Conservation (phyloP, 2,797 vertebrate species). For the Etheostoma perlongum region DNA sequence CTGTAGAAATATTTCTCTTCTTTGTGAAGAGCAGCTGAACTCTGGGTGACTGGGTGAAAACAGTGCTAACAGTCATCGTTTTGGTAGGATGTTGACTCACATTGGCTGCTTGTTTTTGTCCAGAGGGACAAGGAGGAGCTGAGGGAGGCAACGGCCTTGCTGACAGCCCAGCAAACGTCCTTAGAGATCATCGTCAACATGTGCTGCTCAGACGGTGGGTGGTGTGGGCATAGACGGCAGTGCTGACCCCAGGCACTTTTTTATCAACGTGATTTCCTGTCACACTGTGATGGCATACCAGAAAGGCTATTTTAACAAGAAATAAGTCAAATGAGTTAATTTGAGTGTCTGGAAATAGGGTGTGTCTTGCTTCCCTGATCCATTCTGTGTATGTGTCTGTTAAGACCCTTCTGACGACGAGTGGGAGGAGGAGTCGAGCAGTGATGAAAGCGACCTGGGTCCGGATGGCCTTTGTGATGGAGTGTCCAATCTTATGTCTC, state of each 20-base stretch:
- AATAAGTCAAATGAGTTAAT: background rate
- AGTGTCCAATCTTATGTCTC: conserved; percentile 86
- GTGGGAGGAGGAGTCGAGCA: conserved; percentile 96
- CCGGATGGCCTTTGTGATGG: conserved; percentile 87
- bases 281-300: conserved; percentile 50
- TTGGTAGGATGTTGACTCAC: conserved; percentile 64
- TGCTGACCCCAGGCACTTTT: conserved; percentile 55
- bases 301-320: conserved; percentile 17
- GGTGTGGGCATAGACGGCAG: conserved; percentile 55
- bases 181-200: conserved; percentile 98
- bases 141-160: conserved; percentile 89
- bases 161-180: conserved; percentile 96
- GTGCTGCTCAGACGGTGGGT: conserved; percentile 96
- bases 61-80: conserved; percentile 47
- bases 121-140: conserved; percentile 91
- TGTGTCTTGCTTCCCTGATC: conserved; percentile 13
- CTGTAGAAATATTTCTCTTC: conserved; percentile 12
- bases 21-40: conserved; percentile 21
- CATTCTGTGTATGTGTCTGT: background rate
- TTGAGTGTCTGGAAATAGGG: background rate
- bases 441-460: conserved; percentile 93
- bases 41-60: conserved; percentile 38
- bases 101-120: conserved; percentile 66
- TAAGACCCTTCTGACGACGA: conserved; percentile 94
- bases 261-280: conserved; percentile 60